These are phyloP conservation scores for Spilosoma lubricipeda DNA, from an alignment of 2,888 invertebrate genomes.

Conservation along the genomic window DNA sequence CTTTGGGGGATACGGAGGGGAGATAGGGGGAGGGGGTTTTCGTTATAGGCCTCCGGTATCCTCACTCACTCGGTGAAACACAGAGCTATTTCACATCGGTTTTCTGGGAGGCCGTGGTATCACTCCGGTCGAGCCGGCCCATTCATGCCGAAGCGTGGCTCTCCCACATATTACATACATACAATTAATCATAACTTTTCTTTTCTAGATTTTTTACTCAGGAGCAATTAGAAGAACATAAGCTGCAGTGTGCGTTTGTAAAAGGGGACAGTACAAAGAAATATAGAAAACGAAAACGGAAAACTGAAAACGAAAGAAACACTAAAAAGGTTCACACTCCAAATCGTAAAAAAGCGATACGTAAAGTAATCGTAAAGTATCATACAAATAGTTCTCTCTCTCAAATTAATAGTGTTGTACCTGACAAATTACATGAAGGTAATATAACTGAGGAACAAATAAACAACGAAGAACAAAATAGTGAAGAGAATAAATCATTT, in stretches of 20 bases:
- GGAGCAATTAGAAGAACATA: neutral
- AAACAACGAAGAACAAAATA: neutral
- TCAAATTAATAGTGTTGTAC: neutral
- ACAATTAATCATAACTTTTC: too few relatives aligned
- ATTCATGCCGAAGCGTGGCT: too few relatives aligned
- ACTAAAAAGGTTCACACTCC: too few relatives aligned
- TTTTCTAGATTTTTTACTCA: neutral
- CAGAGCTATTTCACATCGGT: too few relatives aligned
- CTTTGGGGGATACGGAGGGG: too few relatives aligned
- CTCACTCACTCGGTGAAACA: too few relatives aligned
- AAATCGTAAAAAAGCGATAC: neutral
- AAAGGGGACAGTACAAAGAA: neutral
- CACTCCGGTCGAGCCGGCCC: too few relatives aligned
- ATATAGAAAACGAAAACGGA: neutral
- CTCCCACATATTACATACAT: too few relatives aligned
- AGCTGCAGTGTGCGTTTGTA: neutral
- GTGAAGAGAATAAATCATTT: neutral
- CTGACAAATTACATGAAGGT: too few relatives aligned
- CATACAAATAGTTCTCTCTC: neutral
- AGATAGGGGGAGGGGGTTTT: too few relatives aligned
- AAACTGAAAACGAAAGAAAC: neutral
- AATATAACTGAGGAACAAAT: neutral
- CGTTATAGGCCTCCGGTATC: too few relatives aligned
- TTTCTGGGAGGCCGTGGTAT: too few relatives aligned
- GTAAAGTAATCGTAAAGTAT: neutral